Percentiles rank a stretch among this genome's conserved stretches.
Conservation (phyloP, 1,140 invertebrate species). For the Melanaphis sacchari region DNA sequence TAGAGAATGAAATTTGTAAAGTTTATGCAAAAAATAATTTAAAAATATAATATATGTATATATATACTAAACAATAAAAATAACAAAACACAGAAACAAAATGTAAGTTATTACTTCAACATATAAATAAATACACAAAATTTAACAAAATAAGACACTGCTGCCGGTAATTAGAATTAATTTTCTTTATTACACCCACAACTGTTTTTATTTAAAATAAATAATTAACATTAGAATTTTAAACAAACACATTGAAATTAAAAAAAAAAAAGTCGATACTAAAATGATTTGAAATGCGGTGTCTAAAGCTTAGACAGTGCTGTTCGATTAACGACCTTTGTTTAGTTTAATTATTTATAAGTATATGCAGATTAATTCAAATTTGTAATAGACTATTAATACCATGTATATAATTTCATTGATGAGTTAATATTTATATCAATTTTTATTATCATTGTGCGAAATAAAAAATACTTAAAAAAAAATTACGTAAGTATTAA, state of each 20-base stretch:
- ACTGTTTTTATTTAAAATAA: not conserved
- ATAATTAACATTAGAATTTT: not conserved
- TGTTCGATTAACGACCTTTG: constrained; percentile 36
- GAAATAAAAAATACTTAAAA: not conserved
- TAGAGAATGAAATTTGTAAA: not conserved
- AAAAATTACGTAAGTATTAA: not conserved
- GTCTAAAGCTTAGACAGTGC: not conserved
- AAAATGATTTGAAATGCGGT: constrained; percentile 19
- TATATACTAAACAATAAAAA: not conserved
- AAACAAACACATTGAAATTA: not conserved
- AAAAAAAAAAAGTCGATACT: constrained; percentile 23
- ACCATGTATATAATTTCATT: not conserved
- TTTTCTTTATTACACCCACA: not conserved
- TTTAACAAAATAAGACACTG: not conserved
- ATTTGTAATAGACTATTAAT: not conserved
- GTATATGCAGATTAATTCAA: constrained; percentile 46
- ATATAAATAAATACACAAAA: not conserved
- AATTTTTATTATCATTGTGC: not conserved
- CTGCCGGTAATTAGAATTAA: not conserved
- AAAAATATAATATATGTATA: constrained; percentile 15
- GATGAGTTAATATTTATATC: not conserved
- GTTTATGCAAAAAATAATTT: not conserved
- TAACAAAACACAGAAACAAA: not conserved
- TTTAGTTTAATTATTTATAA: not conserved
- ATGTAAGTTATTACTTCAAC: not conserved